Evolutionary conservation across 2,797 vertebrate species (phyloP).

Genomic region (Limosa lapponica): DNA sequence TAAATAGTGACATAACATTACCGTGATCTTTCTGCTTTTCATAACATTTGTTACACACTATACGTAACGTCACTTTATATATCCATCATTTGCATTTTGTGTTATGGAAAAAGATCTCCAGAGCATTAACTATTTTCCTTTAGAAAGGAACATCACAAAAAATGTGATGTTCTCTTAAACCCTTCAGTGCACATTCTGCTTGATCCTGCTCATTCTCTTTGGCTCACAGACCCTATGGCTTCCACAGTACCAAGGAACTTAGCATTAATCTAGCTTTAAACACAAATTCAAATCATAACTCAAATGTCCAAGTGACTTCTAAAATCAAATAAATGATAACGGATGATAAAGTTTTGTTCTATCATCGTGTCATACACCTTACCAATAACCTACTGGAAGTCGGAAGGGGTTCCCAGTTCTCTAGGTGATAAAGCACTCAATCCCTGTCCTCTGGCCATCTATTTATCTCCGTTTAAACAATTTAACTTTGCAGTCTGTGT

Average conservation of each 20-base stretch:
- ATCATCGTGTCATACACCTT: background rate
- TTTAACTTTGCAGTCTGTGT: background rate
- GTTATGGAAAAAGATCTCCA: background rate
- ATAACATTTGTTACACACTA: background rate
- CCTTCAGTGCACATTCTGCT: background rate
- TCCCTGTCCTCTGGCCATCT: background rate
- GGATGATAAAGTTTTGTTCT: background rate
- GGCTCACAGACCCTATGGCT: background rate
- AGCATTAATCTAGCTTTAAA: background rate
- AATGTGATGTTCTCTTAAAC: background rate
- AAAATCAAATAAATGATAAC: background rate
- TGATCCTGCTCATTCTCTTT: background rate
- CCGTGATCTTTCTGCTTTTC: background rate
- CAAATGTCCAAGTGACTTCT: background rate
- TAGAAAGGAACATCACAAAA: background rate
- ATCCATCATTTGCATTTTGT: background rate
- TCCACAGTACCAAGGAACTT: background rate
- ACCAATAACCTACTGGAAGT: background rate
- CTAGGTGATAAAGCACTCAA: background rate
- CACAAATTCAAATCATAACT: background rate
- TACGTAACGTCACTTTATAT: background rate
- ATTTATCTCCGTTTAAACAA: background rate
- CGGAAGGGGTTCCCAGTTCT: background rate
- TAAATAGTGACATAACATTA: rapidly evolving
- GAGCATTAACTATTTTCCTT: background rate